Evolutionary conservation across 2,797 vertebrate species (phyloP), one percentile per base, ranked within the genome.

Genomic region (Zenarchopterus dispar): DNA sequence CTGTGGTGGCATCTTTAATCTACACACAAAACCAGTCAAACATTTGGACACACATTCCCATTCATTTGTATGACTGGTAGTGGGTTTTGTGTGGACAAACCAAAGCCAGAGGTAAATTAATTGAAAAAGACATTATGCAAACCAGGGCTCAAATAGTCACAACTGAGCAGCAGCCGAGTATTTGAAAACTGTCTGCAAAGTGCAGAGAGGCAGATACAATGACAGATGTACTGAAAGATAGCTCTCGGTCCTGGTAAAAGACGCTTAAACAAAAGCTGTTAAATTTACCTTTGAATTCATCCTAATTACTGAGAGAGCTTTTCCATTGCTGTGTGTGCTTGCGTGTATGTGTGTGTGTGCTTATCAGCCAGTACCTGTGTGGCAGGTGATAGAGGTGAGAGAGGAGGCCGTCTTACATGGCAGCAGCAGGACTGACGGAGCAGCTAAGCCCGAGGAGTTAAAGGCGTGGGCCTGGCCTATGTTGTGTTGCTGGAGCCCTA

Each of bases 301-400:
- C 62, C 75, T 88, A 87, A 91, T 87, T 86, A 81, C 63, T 26
- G 45, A 6, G 24, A 70, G 83, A 69, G 55, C 33, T 36, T 58
- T 77, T 57, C 15, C 18, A 2, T 36, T 62, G 54, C 52, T 16
- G 36, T 53, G 72, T 42, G 70, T 49, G 70, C n/a, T 69, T 52
- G 26, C 26, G 23, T 49, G 48, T 50, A 23, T 45, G 43, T 8
- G 43, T 19, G 19, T 9, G 10, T 55, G 75, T 23, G 73, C 84
- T 87, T 90, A 84, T 90, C 83, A 61, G 54, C 21, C 24, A 1
- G 73, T 84, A 85, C 85, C 88, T 90, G 83, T 85, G 84, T 82
- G 88, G 83, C 86, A 86, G 84, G 87, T 88, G 90, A 89, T 78
- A 70, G 81, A 87, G 75, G 84, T 80, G 69, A 81, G 72, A 74